Conservation (phyloP, 2,113 vertebrate genomes). For the Odocoileus hemionus region DNA sequence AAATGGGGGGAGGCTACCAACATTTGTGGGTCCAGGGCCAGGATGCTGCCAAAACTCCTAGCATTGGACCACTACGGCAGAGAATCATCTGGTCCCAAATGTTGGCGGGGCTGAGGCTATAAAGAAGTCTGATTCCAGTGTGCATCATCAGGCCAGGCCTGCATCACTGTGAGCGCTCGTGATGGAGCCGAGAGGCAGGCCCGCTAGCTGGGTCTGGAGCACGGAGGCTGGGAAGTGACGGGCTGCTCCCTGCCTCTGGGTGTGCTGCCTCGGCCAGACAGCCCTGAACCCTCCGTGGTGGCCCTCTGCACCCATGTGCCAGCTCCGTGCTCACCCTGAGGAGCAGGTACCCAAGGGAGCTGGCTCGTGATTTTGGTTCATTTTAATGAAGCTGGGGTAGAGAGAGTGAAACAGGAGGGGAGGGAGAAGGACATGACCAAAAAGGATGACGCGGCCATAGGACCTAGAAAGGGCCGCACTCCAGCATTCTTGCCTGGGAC, state of each 20-base stretch:
- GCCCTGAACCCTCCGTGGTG: background rate
- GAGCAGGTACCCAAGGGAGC: background rate
- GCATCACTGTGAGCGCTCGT: accelerated
- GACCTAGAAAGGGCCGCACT: background rate
- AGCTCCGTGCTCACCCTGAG: accelerated
- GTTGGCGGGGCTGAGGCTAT: accelerated
- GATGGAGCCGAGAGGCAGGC: background rate
- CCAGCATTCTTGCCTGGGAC: background rate
- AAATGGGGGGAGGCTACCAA: accelerated
- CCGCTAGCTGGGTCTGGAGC: accelerated
- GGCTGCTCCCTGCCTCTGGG: background rate
- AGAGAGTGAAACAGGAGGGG: background rate
- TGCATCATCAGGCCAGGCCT: accelerated
- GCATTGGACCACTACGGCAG: accelerated
- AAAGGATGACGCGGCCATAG: accelerated
- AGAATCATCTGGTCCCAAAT: accelerated
- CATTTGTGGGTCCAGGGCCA: accelerated
- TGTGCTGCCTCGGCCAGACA: accelerated
- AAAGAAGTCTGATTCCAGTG: accelerated
- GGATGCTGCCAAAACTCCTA: accelerated
- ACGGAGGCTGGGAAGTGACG: accelerated
- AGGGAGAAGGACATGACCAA: background rate
- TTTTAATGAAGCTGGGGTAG: background rate
- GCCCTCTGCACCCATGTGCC: accelerated
- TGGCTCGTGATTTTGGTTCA: accelerated